Evolutionary conservation across 2,888 invertebrate genomes (phyloP), one percentile per base, ranked within the genome.

Genomic region (Blomia tropicalis): DNA sequence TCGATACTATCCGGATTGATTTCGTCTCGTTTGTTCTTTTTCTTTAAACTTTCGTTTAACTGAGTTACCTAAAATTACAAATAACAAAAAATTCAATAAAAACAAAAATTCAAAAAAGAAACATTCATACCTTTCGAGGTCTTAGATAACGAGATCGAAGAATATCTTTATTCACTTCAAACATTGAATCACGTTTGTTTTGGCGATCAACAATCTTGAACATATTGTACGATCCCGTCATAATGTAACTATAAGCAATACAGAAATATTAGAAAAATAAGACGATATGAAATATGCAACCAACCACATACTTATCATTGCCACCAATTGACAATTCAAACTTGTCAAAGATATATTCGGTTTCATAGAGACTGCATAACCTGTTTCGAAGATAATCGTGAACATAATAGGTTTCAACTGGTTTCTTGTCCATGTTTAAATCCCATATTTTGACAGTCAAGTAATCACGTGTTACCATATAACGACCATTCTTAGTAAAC

Each of bases 261-360:
- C 17, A 58, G 22, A 3, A 31, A 44, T 30, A 41, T 14, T 14
- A 27, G 22, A n/a, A 47, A 27, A 47, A 14, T 22, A 47, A n/a
- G 1, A 22, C 11, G 43, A 36, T 23, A 32, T 36, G 22, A 29
- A 43, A 36, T 36, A 27, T 47, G 22, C 51, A 14, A 47, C 7
- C 11, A n/a, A 31, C 44, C 30, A 66, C 74, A 71, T 68, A 79
- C 79, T 89, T 85, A 77, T 98, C 96, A 74, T 88, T 90, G 64
- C 96, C 95, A 76, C 93, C 95, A 96, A 96, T 98, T 78, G 93
- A 93, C 77, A 96, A 98, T 77, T 98, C 98, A 75, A 99, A 98
- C 78, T 98, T 98, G 79, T 98, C 98, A 76, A 98, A 98, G 77
- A 98, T 98, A 78, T 95, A 96, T 79, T 99, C 98, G 77, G 98